Evolutionary conservation across 2,888 invertebrate genomes (phyloP).

Genomic region (Lysandra bellargus): DNA sequence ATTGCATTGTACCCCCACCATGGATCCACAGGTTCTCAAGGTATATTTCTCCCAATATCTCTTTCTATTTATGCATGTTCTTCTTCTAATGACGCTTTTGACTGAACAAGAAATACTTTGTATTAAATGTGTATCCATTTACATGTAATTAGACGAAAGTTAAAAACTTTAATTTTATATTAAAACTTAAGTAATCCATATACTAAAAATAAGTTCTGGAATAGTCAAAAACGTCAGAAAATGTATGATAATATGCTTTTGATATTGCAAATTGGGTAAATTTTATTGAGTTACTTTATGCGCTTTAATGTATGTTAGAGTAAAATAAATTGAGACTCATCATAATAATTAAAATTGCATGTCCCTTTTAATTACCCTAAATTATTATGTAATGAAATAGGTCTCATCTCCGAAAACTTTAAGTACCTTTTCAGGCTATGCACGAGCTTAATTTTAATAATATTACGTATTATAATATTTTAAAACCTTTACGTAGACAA

Average conservation of each 20-base stretch:
- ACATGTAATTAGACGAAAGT: too few relatives aligned
- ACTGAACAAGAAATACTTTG: neutral
- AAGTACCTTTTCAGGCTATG: conserved; percentile 1
- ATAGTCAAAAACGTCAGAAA: conserved; percentile 12
- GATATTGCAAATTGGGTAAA: conserved; percentile 44
- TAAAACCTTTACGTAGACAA: too few relatives aligned
- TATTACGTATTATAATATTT: neutral
- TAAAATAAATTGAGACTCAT: conserved; percentile 3
- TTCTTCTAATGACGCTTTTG: conserved; percentile 45
- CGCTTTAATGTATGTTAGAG: conserved; percentile 27
- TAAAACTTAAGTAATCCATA: neutral
- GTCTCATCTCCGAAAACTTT: neutral
- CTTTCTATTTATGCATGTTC: conserved; percentile 74
- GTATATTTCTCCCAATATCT: conserved; percentile 79
- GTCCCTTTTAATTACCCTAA: conserved; percentile 5
- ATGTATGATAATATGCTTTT: conserved; percentile 43
- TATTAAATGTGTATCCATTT: neutral
- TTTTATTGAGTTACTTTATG: conserved; percentile 31
- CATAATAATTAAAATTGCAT: neutral
- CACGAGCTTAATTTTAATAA: conserved; percentile 20
- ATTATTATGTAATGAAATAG: neutral
- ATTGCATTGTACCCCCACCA: conserved; percentile 78
- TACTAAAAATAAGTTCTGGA: neutral
- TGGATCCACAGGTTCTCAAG: conserved; percentile 82
- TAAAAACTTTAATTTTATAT: neutral